Base-by-base conservation (phyloP, 2,888 invertebrate genomes). In the Oligia strigilis region DNA sequence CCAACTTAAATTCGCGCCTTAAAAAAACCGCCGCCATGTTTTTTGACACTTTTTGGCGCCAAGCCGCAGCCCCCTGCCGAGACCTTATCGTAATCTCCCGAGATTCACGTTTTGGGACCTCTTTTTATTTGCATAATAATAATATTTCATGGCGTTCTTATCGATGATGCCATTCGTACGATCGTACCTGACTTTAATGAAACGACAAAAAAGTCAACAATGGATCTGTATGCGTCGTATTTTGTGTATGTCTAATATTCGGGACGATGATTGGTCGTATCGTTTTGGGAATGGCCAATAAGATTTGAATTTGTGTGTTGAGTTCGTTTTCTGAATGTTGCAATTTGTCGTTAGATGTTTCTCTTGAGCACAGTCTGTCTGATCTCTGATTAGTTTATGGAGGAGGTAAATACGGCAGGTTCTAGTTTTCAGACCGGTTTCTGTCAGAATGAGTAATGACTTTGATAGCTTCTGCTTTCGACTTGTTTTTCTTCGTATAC, bases 31-130 rank as follows among this genome's bases (percentile, higher is more conserved):
- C 78, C 89, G 88, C 89, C 90, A 89, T 88, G 81, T 93, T 94
- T 93, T 94, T 94, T 94, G 92, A 91, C 93, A 93, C 90, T 93
- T 94, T 94, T 93, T 93, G 93, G 93, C 93, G 94, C 92, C 93
- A 90, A 84, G 80, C 71, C 84, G 77, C 73, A 86, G 86, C 90
- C 91, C 91, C 94, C 94, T 89, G 90, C 91, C 88, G 90, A 79
- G 89, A 82, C 78, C 87, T 93, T 94, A 94, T 94, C 94, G 92
- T 90, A 92, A 94, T 94, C 93, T 93, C 74, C 40, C 76, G 86
- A 92, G 90, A 92, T 93, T 92, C 92, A 87, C 90, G 90, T 91
- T 92, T 91, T 85, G 83, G 80, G 49, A 71, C n/a, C 80, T 90
- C 81, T 84, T 91, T 91, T 89, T 88, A 84, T 90, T 90, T 88